phyloP scores from a whole-genome alignment of 2,797 vertebrate genomes.

The Halcyon badia region DNA sequence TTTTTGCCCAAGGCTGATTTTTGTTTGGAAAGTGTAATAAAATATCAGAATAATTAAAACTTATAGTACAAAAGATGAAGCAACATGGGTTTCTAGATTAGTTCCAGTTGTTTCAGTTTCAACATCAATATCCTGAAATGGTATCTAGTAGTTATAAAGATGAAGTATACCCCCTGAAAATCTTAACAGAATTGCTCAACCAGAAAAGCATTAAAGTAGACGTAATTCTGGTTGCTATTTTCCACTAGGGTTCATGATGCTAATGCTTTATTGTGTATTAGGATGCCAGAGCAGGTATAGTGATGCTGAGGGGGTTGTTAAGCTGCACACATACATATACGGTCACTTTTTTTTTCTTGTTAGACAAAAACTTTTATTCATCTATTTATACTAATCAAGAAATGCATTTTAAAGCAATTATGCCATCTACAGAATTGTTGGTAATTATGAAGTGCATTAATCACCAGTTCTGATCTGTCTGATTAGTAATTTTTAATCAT shows the following conservation, averaged over 20 bases:
- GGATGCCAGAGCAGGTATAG: neutral
- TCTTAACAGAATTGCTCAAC: slow-evolving; percentile 10
- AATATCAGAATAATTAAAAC: slow-evolving; percentile 59
- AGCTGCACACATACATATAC: accelerated
- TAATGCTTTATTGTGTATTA: neutral
- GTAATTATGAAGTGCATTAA: slow-evolving; percentile 53
- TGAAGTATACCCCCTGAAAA: slow-evolving; percentile 41
- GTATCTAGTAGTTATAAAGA: slow-evolving; percentile 37
- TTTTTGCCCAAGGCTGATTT: slow-evolving; percentile 36
- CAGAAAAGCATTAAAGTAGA: slow-evolving; percentile 15
- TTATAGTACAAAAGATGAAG: slow-evolving; percentile 46
- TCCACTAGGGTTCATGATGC: neutral
- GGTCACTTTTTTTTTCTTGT: neutral
- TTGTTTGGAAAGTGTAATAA: slow-evolving; percentile 4
- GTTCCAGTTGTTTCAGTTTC: slow-evolving; percentile 51
- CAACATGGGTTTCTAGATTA: slow-evolving; percentile 27
- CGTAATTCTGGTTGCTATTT: neutral
- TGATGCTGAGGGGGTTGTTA: neutral
- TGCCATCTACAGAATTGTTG: neutral
- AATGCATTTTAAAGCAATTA: slow-evolving; percentile 44
- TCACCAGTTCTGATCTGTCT: slow-evolving; percentile 12
- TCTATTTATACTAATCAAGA: slow-evolving; percentile 1
- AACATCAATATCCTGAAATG: neutral
- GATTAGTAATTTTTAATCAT: slow-evolving; percentile 46
- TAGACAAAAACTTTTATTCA: neutral